phyloP scores from a whole-genome alignment of 2,113 vertebrate genomes.

The Cichladusa arquata region DNA sequence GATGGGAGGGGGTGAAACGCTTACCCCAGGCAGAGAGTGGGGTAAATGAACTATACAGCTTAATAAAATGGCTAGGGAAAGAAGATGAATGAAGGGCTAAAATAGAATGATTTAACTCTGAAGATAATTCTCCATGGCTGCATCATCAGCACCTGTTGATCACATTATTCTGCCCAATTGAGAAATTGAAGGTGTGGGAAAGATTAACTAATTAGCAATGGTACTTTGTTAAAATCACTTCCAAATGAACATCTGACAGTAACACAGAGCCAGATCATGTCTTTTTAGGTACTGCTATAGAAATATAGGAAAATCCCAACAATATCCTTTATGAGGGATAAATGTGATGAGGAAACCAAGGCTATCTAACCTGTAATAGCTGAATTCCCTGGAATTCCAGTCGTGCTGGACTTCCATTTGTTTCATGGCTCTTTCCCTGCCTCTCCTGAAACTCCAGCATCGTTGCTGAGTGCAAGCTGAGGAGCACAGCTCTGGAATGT shows the following conservation, averaged over 20 bases:
- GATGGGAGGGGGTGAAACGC: fast-evolving
- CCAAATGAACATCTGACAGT: neutral
- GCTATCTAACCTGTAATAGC: neutral
- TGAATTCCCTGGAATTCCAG: neutral
- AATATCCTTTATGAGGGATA: neutral
- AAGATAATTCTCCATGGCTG: neutral
- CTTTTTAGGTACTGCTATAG: neutral
- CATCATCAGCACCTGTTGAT: neutral
- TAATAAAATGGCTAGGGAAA: neutral
- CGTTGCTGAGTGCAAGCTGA: fast-evolving
- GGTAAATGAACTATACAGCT: fast-evolving
- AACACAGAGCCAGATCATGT: neutral
- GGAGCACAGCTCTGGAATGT: neutral
- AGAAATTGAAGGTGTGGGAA: neutral
- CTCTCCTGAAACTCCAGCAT: neutral
- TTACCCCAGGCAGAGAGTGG: neutral
- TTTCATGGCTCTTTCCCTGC: neutral
- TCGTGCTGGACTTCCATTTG: neutral
- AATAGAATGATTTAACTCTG: neutral
- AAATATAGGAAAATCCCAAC: neutral
- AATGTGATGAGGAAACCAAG: neutral
- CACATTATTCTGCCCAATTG: fast-evolving
- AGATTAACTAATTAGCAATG: neutral
- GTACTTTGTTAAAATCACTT: neutral
- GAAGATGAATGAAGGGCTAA: neutral